These are phyloP conservation scores for Rhinogobio ventralis DNA, from an alignment of 2,797 vertebrate species.

Conservation along the genomic window DNA sequence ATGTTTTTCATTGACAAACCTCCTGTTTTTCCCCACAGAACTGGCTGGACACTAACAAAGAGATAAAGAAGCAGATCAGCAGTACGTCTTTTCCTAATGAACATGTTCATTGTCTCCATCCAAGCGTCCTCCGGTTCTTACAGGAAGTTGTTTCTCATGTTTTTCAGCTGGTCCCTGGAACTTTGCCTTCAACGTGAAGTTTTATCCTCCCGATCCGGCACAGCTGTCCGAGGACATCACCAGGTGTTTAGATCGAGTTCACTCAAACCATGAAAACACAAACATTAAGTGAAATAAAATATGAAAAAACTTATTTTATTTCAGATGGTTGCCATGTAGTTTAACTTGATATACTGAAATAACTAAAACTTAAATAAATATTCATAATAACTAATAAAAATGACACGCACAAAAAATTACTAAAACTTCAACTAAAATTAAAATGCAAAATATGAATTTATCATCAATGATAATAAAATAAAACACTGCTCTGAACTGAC, in stretches of 20 bases:
- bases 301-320: no score
- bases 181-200: slow-evolving; percentile 98
- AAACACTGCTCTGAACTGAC: no score
- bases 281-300: background rate
- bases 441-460: no score
- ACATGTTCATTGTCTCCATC: background rate
- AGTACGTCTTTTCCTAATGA: slow-evolving; percentile 75
- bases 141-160: slow-evolving; percentile 20
- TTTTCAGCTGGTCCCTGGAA: slow-evolving; percentile 92
- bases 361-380: background rate
- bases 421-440: no score
- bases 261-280: background rate
- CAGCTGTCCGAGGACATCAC: slow-evolving; percentile 97
- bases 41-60: slow-evolving; percentile 96
- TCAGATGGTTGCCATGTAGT: background rate
- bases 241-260: slow-evolving; percentile 75
- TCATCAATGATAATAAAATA: no score
- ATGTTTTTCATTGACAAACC: background rate
- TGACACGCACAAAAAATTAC: no score
- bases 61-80: slow-evolving; percentile 97
- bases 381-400: background rate
- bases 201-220: slow-evolving; percentile 95
- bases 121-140: background rate
- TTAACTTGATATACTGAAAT: background rate
- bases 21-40: slow-evolving; percentile 81